Evolutionary conservation across 2,113 vertebrate genomes (phyloP).

Genomic region (Spea multiplicata): DNA sequence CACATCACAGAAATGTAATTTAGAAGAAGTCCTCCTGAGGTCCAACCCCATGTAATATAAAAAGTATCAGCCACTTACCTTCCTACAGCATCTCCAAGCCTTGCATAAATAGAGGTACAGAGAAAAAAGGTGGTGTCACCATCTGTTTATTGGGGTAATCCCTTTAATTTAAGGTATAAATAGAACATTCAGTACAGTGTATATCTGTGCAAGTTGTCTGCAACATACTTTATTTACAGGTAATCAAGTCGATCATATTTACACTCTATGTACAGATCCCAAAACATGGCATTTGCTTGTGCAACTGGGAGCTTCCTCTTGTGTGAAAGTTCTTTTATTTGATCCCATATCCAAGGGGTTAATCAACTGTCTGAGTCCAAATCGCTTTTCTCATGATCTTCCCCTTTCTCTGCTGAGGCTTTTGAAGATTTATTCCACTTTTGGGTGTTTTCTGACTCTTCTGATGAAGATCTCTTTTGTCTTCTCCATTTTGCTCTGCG

Average conservation of each 20-base stretch:
- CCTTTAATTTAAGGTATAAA: constrained; percentile 62
- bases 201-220: constrained; percentile 80
- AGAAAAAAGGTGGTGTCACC: constrained; percentile 41
- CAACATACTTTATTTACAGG: constrained; percentile 70
- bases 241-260: constrained; percentile 51
- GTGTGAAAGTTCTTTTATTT: constrained; percentile 57
- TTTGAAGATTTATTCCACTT: constrained; percentile 90
- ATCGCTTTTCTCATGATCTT: constrained; percentile 85
- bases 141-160: constrained; percentile 57
- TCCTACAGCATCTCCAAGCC: background rate
- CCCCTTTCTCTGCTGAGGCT: constrained; percentile 78
- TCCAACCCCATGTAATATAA: background rate
- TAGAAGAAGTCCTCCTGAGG: background rate
- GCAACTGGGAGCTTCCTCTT: constrained; percentile 70
- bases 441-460: constrained; percentile 90
- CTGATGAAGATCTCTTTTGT: constrained; percentile 93
- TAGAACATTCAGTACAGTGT: constrained; percentile 57
- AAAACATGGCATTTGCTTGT: constrained; percentile 68
- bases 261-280: constrained; percentile 81
- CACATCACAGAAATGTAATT: constrained; percentile 1
- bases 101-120: constrained; percentile 17
- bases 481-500: constrained; percentile 95
- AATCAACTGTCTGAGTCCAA: constrained; percentile 96
- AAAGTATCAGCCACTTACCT: background rate
- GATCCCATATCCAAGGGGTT: constrained; percentile 41